A percentile compares a stretch with the other conserved stretches of the same genome.
Evolutionary conservation across 2,113 vertebrate species (phyloP).

Genomic region (Phrynocephalus versicolor): DNA sequence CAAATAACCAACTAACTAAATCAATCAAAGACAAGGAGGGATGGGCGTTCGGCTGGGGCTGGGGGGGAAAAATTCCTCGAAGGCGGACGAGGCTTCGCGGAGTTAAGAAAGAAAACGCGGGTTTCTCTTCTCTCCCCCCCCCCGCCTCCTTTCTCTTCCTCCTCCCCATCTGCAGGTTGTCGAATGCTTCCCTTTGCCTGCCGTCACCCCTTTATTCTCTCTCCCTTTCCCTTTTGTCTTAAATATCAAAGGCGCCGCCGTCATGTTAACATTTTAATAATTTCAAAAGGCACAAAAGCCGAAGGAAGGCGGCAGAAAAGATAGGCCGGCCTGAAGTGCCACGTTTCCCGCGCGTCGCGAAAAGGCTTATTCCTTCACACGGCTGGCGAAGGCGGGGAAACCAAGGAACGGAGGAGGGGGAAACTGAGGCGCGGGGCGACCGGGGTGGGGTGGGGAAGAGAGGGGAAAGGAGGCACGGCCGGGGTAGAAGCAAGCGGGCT

Average conservation of each 20-base stretch:
- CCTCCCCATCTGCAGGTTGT: conserved; percentile 81
- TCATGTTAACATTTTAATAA: conserved; percentile 97
- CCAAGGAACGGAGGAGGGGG: neutral
- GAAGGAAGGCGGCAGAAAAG: conserved; percentile 60
- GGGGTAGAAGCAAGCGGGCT: conserved; percentile 76
- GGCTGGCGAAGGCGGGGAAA: conserved; percentile 6
- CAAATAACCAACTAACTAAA: conserved; percentile 40
- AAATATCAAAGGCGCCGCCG: conserved; percentile 96
- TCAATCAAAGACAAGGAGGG: neutral
- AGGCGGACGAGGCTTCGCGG: conserved; percentile 61
- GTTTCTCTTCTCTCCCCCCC: conserved; percentile 68
- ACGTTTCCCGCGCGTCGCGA: neutral
- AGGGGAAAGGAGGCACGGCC: conserved; percentile 75
- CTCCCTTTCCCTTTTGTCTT: conserved; percentile 89
- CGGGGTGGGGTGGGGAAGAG: no score
- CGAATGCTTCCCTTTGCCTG: conserved; percentile 79
- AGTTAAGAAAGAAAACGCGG: conserved; percentile 78
- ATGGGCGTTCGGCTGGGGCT: conserved; percentile 43
- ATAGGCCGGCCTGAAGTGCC: neutral
- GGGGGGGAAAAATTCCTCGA: conserved; percentile 68
- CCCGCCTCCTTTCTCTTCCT: conserved; percentile 37
- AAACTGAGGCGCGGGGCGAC: conserved; percentile 46
- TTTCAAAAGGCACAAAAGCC: conserved; percentile 87
- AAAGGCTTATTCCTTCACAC: neutral
- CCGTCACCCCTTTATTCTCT: conserved; percentile 11